A percentile compares a stretch with the other conserved stretches of the same genome.
Conservation (phyloP, 2,797 vertebrate species). For the Sebastes iracundus region DNA sequence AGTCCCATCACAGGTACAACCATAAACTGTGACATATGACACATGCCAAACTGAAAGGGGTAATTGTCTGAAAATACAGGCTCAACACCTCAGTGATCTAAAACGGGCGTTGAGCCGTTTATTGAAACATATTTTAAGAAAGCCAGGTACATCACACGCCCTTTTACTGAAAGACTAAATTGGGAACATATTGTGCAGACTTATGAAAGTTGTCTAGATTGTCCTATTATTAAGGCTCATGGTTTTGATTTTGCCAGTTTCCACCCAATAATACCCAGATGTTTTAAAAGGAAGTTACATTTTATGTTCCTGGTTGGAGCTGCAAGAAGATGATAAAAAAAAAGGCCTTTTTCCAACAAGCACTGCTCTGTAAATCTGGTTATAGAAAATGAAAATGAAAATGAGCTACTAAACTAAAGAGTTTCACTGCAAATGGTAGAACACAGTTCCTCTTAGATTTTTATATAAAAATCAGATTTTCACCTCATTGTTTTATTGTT, state of each 20-base stretch:
- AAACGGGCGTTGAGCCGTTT: conserved; percentile 34
- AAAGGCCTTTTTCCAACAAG: not conserved
- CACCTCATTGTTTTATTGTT: not conserved
- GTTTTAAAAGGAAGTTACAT: not conserved
- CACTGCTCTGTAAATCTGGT: not conserved
- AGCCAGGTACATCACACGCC: conserved; percentile 17
- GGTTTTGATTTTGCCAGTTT: not conserved
- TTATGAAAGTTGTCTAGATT: not conserved
- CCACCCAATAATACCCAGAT: not conserved
- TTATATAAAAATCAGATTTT: not conserved
- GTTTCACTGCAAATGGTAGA: not conserved
- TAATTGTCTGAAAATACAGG: conserved; percentile 37
- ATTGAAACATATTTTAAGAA: conserved; percentile 23
- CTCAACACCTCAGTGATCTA: not conserved
- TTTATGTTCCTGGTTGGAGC: not conserved
- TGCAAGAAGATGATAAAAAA: not conserved
- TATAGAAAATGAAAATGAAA: not conserved
- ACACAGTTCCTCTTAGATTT: not conserved
- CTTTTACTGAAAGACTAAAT: not conserved
- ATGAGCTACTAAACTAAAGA: not conserved
- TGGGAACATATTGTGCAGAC: not conserved
- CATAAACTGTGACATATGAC: not conserved
- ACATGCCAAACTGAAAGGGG: conserved; percentile 12
- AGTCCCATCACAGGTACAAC: conserved; percentile 91
- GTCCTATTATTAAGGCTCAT: not conserved